Base-by-base conservation (phyloP, 2,113 vertebrate genomes). In the Lota lota region DNA sequence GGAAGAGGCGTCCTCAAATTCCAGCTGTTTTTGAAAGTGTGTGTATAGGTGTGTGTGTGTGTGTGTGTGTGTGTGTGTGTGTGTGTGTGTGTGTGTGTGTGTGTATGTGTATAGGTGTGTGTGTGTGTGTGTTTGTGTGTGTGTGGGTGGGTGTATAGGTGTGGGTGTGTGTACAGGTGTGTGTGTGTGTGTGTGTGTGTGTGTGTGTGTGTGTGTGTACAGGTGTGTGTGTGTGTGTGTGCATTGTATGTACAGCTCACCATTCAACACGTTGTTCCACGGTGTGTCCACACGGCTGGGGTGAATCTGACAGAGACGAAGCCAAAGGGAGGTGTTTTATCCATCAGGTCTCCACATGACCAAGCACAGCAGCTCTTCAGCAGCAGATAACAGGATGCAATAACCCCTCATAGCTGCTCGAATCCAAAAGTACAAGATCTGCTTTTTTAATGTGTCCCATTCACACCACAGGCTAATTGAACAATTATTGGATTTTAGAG, bases 291-390 rank as follows among this genome's bases (percentile, higher is more conserved):
- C 61, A 66, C 67, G 22, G 22, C 69, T 72, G 67, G 53, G 69
- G 70, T 28, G 68, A 53, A 28, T 68, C 66, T 61, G 71, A 64
- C 58, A 64, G 61, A 69, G 69, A 8, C 6, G 18, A 73, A 68
- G 36, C 59, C 62, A 56, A 64, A 57, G 67, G 21, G 73, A 70
- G 70, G 57, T 79, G 69, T 66, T 66, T 81, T 84, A 86, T 83
- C 78, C 76, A 72, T 79, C 73, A 68, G 75, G 63, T 60, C 85
- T 63, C 72, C 74, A 74, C 78, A 83, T 88, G 85, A 85, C 88
- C 80, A 81, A 24, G 78, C 75, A 72, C 69, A 64, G 76, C 71
- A 63, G 73, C 78, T 87, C 79, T 85, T 87, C 82, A 18, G 64
- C 67, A 71, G 72, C 62, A 76, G 76, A 85, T 78, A 82, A 82